Conservation (phyloP, 2,888 invertebrate species). For the Listrodromus nycthemerus region DNA sequence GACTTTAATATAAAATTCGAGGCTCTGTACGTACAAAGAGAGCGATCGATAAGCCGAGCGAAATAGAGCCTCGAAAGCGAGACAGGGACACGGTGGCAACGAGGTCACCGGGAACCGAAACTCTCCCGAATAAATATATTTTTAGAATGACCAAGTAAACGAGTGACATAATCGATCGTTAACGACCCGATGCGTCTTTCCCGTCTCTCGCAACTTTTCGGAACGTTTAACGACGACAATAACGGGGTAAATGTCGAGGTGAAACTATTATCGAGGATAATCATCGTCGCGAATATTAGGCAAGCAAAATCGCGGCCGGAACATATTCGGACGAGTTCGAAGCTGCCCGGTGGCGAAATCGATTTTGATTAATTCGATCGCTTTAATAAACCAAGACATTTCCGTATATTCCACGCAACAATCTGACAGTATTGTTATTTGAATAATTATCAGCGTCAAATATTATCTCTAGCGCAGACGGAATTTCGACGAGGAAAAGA, state of each 20-base stretch:
- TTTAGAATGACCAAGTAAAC: constrained; percentile 46
- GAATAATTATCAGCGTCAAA: too few species aligned
- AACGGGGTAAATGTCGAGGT: not conserved
- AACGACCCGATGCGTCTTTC: not conserved
- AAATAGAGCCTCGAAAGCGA: constrained; percentile 43
- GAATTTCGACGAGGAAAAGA: too few species aligned
- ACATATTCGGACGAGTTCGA: constrained; percentile 5
- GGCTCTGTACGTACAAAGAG: constrained; percentile 49
- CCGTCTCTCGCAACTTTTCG: not conserved
- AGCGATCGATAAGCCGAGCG: constrained; percentile 61
- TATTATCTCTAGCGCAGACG: too few species aligned
- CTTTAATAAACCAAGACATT: too few species aligned
- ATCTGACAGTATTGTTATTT: too few species aligned
- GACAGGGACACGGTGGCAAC: constrained; percentile 47
- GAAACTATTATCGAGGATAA: constrained; percentile 2
- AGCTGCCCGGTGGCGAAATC: not conserved
- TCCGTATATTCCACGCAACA: too few species aligned
- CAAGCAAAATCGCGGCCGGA: not conserved
- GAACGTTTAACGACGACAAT: not conserved
- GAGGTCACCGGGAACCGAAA: constrained; percentile 62
- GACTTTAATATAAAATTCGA: constrained; percentile 56
- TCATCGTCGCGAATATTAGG: not conserved
- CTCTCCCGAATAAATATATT: constrained; percentile 64
- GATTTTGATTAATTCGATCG: too few species aligned
- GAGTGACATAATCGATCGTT: constrained; percentile 40